Percentiles rank a stretch among this genome's conserved stretches.
phyloP scores from a whole-genome alignment of 2,797 vertebrate species.

The Apodemus agrarius region DNA sequence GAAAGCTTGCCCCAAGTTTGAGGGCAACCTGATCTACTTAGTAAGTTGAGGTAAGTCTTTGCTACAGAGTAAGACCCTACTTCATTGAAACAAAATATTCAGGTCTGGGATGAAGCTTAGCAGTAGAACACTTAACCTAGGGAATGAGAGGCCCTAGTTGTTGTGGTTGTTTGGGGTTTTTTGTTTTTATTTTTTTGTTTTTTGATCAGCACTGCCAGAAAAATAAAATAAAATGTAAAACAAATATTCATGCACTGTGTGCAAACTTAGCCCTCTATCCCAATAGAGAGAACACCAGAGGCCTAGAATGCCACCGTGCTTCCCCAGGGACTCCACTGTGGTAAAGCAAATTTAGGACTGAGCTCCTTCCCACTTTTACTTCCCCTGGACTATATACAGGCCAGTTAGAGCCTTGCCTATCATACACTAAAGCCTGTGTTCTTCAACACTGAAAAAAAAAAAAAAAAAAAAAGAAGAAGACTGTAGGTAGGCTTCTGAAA shows the following conservation, averaged over 20 bases:
- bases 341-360: not conserved
- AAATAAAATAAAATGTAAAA: not conserved
- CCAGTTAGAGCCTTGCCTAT: not conserved
- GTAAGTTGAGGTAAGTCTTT: not conserved
- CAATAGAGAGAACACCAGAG: conserved; percentile 13
- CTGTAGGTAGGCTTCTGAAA: not conserved
- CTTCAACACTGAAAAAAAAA: not conserved
- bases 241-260: conserved; percentile 19
- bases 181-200: not conserved
- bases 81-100: not conserved
- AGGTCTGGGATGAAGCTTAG: not conserved
- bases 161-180: too few relatives aligned
- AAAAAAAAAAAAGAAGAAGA: not conserved
- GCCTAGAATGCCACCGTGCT: not conserved
- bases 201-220: not conserved
- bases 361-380: not conserved
- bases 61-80: not conserved
- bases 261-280: conserved; percentile 21
- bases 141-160: not conserved
- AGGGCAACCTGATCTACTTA: not conserved
- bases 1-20: not conserved
- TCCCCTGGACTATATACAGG: not conserved
- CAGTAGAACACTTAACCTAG: not conserved
- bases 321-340: not conserved
- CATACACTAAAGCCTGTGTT: not conserved